A percentile compares a stretch with the other conserved stretches of the same genome.
phyloP scores from a whole-genome alignment of 2,113 vertebrate genomes.

The Panthera leo region DNA sequence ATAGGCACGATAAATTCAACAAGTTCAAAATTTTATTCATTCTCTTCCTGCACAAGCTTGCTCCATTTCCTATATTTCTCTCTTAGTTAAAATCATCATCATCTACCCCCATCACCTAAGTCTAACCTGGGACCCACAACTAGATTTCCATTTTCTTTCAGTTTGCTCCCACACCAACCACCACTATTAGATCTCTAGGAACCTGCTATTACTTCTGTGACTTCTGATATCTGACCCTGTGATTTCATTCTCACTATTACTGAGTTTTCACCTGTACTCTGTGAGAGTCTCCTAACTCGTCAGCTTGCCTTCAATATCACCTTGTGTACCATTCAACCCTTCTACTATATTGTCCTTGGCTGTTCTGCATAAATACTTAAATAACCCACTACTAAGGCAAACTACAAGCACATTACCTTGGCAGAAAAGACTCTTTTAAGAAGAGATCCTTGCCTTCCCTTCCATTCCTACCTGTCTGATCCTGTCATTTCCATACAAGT shows the following conservation, averaged over 20 bases:
- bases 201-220: neutral
- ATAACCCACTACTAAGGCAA: neutral
- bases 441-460: neutral
- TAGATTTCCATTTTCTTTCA: neutral
- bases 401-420: neutral
- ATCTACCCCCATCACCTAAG: neutral
- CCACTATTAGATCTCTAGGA: neutral
- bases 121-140: neutral
- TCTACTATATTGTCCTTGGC: neutral
- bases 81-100: slow-evolving; percentile 18
- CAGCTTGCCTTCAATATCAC: neutral
- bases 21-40: neutral
- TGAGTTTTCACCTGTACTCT: neutral
- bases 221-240: neutral
- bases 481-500: neutral
- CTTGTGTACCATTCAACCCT: neutral
- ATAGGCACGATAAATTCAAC: neutral
- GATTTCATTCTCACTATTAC: neutral
- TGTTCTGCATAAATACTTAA: neutral
- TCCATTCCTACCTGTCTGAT: neutral
- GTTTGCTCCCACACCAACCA: neutral
- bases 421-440: neutral
- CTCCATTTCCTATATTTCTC: neutral
- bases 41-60: neutral
- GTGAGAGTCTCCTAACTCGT: neutral